Evolutionary conservation across 2,797 vertebrate species (phyloP), one percentile per base, ranked within the genome.

Genomic region (Gouania willdenowi): DNA sequence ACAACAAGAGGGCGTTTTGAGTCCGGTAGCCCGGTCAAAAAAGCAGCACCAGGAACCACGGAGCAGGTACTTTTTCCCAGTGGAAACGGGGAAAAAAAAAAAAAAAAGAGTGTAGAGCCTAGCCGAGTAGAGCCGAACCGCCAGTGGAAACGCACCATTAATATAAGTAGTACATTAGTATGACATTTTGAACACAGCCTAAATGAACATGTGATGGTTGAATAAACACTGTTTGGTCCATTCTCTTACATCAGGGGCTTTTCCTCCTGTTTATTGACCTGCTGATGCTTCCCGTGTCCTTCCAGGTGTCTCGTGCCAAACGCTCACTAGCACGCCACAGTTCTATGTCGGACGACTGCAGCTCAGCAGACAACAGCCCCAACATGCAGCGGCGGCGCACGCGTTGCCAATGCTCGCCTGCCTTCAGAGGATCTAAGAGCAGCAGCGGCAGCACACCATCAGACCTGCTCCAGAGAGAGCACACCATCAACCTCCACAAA

Each of bases 351-450:
- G 96, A 98, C 0, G 96, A 99, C 38, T 92, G 90, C 80, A 94
- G 94, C 72, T 95, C 93, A 0, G 92, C 94, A 0, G 95, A 99
- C 78, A 91, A 94, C 79, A 97, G 95, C 49, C 96, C 96, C 5
- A 92, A 91, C 1, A 79, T 90, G 34, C 93, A 92, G 42, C 90
- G 93, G 10, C 82, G 81, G 8, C 90, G 90, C 0, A 31, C 56
- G 56, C 83, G 92, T 40, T 89, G 89, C 16, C 78, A 88, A 1
- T 89, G 26, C 30, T 89, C 52, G 6, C 87, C 14, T 0, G 85
- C 45, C 18, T 85, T 9, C 67, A 81, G 51, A 0, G 72, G 4
- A 35, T 83, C 9, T 21, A 84, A 53, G 53, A 27, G 51, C 27
- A 6, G 59, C 0, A 44, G 42, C 18, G 82, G n/a, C 37, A 75